Evolutionary conservation across 2,113 vertebrate genomes (phyloP).

Genomic region (Prietella phreatophila): DNA sequence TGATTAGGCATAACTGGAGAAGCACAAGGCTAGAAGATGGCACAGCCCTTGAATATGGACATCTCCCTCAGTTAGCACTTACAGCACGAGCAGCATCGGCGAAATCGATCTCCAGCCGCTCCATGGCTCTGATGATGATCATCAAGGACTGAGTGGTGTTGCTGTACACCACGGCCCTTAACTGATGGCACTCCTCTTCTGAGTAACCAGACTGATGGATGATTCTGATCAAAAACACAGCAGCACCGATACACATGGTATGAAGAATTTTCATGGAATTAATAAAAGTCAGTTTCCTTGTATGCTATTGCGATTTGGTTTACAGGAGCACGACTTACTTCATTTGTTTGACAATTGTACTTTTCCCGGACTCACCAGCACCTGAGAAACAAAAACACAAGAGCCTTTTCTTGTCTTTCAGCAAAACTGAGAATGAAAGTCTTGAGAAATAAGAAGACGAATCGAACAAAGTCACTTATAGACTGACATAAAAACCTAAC

Average conservation of each 20-base stretch:
- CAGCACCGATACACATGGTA: background rate
- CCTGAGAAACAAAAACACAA: conserved; percentile 69
- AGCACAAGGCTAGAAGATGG: background rate
- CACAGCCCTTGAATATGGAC: background rate
- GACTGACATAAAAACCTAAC: background rate
- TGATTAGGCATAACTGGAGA: background rate
- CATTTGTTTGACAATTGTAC: conserved; percentile 99
- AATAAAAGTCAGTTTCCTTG: background rate
- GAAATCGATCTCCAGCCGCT: conserved; percentile 95
- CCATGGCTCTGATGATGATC: conserved; percentile 97
- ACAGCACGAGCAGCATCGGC: conserved; percentile 86
- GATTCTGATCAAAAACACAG: conserved; percentile 75
- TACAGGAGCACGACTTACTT: conserved; percentile 80
- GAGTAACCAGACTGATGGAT: conserved; percentile 98
- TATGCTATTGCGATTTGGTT: background rate
- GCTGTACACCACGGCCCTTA: conserved; percentile 98
- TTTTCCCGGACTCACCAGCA: conserved; percentile 97
- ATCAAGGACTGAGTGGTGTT: conserved; percentile 99
- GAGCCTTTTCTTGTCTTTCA: background rate
- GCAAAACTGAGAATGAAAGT: background rate
- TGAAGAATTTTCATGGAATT: background rate
- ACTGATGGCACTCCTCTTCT: conserved; percentile 98
- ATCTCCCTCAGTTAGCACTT: conserved; percentile 64
- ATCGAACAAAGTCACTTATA: background rate
- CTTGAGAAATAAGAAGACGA: background rate